These are phyloP conservation scores for Syngnathus rostellatus DNA, from an alignment of 2,797 vertebrate genomes.

Conservation along the genomic window DNA sequence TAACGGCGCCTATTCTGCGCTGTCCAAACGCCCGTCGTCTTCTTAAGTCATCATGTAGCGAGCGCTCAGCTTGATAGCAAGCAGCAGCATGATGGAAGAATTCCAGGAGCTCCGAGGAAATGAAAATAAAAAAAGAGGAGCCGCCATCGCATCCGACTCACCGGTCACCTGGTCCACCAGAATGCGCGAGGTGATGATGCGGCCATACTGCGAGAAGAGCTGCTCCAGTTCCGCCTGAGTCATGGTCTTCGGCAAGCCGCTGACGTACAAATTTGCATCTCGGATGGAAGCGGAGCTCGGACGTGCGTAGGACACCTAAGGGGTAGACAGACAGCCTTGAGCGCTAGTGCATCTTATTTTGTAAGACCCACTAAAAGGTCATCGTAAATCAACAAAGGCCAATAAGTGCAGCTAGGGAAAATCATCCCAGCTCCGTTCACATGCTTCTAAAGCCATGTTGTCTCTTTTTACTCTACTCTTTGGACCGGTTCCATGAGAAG, in stretches of 20 bases:
- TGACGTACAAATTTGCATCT: slow-evolving; percentile 96
- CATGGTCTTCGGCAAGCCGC: slow-evolving; percentile 95
- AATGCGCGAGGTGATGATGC: slow-evolving; percentile 98
- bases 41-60: too few species aligned
- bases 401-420: too few species aligned
- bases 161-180: slow-evolving; percentile 95
- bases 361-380: neutral
- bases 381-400: too few species aligned
- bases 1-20: too few species aligned
- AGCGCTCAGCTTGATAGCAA: too few species aligned
- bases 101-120: too few species aligned
- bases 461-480: too few species aligned
- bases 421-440: too few species aligned
- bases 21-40: neutral
- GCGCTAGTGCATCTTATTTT: neutral
- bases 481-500: too few species aligned
- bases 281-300: slow-evolving; percentile 98
- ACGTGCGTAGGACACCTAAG: slow-evolving; percentile 91
- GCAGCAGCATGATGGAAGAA: too few species aligned
- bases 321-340: slow-evolving; percentile 7
- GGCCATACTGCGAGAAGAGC: slow-evolving; percentile 93
- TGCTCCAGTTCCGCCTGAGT: slow-evolving; percentile 95
- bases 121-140: too few species aligned
- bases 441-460: too few species aligned
- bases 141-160: slow-evolving; percentile 63